Conservation (phyloP, 2,888 invertebrate species). For the Autographa pulchrina region DNA sequence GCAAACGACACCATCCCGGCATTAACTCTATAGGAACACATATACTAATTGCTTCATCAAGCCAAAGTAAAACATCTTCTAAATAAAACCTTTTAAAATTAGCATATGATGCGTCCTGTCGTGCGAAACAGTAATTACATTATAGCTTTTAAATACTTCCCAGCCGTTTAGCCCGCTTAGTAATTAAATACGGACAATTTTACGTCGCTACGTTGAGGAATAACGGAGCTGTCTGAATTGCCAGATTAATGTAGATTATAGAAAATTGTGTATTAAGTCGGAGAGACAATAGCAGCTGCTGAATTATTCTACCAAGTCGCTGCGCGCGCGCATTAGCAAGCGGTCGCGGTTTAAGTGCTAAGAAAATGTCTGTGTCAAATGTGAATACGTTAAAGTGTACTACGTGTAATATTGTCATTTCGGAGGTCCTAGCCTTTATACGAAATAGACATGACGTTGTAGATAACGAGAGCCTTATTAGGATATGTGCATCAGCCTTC, state of each 20-base stretch:
- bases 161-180: slow-evolving; percentile 45
- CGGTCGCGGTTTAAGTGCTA: too few species aligned
- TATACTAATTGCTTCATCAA: slow-evolving; percentile 49
- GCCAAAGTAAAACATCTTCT: slow-evolving; percentile 48
- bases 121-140: slow-evolving; percentile 46
- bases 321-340: too few species aligned
- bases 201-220: slow-evolving; percentile 36
- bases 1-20: slow-evolving; percentile 19
- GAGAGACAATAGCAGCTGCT: background rate
- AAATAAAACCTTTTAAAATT: slow-evolving; percentile 55
- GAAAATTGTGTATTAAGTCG: slow-evolving; percentile 21
- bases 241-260: slow-evolving; percentile 32
- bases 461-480: too few species aligned
- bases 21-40: slow-evolving; percentile 34
- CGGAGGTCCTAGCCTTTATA: too few species aligned
- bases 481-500: too few species aligned
- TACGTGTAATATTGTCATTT: too few species aligned
- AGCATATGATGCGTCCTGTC: slow-evolving; percentile 48
- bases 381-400: too few species aligned
- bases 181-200: slow-evolving; percentile 51
- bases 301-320: too few species aligned
- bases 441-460: too few species aligned
- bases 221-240: slow-evolving; percentile 34
- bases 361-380: too few species aligned
- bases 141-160: slow-evolving; percentile 52